Evolutionary conservation across 2,888 invertebrate species (phyloP).

Genomic region (Dione juno): DNA sequence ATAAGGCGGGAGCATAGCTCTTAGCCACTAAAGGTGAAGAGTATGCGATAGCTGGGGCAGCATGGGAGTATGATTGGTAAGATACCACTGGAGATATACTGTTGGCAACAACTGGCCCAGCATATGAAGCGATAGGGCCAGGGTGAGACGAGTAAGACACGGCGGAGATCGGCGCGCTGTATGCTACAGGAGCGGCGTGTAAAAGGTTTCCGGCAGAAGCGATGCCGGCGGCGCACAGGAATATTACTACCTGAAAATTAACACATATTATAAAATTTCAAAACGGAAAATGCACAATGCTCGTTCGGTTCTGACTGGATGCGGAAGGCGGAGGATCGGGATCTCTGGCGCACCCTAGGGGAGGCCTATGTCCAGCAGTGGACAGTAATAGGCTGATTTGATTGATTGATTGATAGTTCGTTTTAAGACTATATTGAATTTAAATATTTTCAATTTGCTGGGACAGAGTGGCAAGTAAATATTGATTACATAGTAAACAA

Average conservation of each 20-base stretch:
- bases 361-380: too few species aligned
- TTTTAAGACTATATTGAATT: not conserved
- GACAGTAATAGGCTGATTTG: too few species aligned
- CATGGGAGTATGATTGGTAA: conserved; percentile 61
- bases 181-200: conserved; percentile 71
- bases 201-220: conserved; percentile 84
- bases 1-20: conserved; percentile 58
- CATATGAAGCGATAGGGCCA: conserved; percentile 25
- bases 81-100: conserved; percentile 60
- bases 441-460: conserved; percentile 21
- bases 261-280: not conserved
- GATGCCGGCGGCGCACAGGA: conserved; percentile 84
- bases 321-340: too few species aligned
- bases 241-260: conserved; percentile 73
- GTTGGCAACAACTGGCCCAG: conserved; percentile 50
- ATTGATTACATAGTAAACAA: conserved; percentile 17
- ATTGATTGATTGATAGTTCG: too few species aligned
- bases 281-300: not conserved
- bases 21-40: conserved; percentile 47
- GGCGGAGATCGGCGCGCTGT: conserved; percentile 82
- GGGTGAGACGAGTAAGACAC: conserved; percentile 52
- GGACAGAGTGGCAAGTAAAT: conserved; percentile 19
- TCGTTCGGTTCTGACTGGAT: too few species aligned
- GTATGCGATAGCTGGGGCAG: conserved; percentile 62
- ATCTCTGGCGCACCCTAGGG: too few species aligned